Base-by-base conservation (phyloP, 2,797 vertebrate genomes). In the Acropternis orthonyx region DNA sequence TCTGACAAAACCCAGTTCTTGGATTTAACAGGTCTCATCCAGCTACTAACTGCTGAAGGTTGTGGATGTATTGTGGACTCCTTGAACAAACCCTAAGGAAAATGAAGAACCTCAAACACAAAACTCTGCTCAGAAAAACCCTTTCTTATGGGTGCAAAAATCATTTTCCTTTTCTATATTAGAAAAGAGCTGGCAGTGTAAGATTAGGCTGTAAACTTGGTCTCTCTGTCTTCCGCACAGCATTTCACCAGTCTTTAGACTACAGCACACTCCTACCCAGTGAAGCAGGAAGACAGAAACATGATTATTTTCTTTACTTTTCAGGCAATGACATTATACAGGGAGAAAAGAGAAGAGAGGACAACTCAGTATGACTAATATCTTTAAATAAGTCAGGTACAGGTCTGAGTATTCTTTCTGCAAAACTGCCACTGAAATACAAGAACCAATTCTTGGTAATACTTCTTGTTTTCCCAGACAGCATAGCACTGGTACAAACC, bases 21-120 rank as follows among this genome's bases (percentile, higher is more conserved):
- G 16, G 24, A 72, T 72, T 81, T 73, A 81, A 66, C 27, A 86
- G 15, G 30, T 65, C 39, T 75, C 43, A 80, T 67, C 14, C 46
- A 74, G 16, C 16, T 73, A 48, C 39, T 66, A 59, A 85, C 23
- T 79, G 36, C 34, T 72, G 22, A 65, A 91, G 12, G 7, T 3
- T 80, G 79, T 68, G 55, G 51, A 92, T 83, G 73, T 80, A 72
- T 84, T 46, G 43, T 26, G 15, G 92, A 95, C 63, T 22, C 55
- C 65, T 91, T 81, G 79, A 84, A 94, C 1, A 0, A 49, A 66
- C 17, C 44, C 86, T 26, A 30, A 85, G 86, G 69, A 94, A 89
- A 96, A 74, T 1, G 1, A 62, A 94, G 85, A 92, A 86, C 55
- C 63, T 86, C 76, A 92, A 97, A 89, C 72, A 89, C 44, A 93